Evolutionary conservation across 2,888 invertebrate genomes (phyloP), one percentile per base, ranked within the genome.

Genomic region (Euproctis similis): DNA sequence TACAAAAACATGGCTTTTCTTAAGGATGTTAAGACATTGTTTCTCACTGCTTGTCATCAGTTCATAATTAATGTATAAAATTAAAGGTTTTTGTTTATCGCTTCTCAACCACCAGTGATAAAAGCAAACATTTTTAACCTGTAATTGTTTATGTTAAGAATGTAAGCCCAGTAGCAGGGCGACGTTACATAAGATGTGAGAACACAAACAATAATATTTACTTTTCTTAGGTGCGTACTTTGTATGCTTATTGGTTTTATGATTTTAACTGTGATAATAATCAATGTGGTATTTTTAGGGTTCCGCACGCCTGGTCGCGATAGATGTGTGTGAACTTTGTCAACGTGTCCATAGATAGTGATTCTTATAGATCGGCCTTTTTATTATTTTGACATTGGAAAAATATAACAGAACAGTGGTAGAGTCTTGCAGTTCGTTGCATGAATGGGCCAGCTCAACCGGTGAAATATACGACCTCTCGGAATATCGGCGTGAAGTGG

Each of bases 141-240:
- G 36, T 43, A 41, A 50, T 52, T 77, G 72, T 76, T 77, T 75
- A 70, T 53, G 44, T 23, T 30, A 13, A 13, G 20, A 16, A 17
- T 24, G 27, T 56, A 59, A 31, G 46, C 48, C 59, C 71, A 75
- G 73, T 76, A 72, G 73, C 70, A 63, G 52, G 56, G 46, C 39
- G 47, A 48, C 56, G 51, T 50, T 59, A 51, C 59, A 52, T 52
- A 56, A 45, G 39, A 42, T 65, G 37, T 12, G 31, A 56, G 64
- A 68, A 68, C n/a, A n/a, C 48, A 73, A 74, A 74, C 65, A 68
- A 35, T 45, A 37, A n/a, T n/a, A n/a, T n/a, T n/a, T n/a, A n/a
- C 36, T 42, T 37, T 50, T 51, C 28, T 60, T 58, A 56, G 55
- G 61, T 58, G 28, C 55, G 54, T 59, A 39, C 33, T 54, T 53